Conservation (phyloP, 92 coral and sea anemone genomes). For the Epizoanthus scotinus region DNA sequence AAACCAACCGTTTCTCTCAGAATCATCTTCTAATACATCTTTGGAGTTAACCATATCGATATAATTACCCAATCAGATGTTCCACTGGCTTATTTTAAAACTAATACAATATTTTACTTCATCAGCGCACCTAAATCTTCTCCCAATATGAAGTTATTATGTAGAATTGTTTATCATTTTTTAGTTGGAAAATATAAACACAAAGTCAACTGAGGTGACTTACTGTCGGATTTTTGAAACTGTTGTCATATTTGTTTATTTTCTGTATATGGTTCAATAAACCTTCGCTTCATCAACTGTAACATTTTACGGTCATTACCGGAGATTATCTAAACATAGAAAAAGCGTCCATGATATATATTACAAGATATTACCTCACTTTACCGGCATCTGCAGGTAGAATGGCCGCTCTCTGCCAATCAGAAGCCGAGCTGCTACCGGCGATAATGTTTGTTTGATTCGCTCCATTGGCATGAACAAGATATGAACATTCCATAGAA, state of each 20-base stretch:
- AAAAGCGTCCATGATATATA: slow-evolving; percentile 40
- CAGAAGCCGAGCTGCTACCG: neutral
- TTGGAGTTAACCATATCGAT: too few relatives aligned
- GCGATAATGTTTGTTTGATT: slow-evolving; percentile 45
- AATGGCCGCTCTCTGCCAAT: slow-evolving; percentile 36
- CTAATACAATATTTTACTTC: too few relatives aligned
- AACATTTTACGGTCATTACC: slow-evolving; percentile 33
- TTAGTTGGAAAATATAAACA: too few relatives aligned
- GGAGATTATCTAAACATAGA: slow-evolving; percentile 42
- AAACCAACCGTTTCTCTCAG: too few relatives aligned
- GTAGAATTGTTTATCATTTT: too few relatives aligned
- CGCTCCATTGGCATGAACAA: slow-evolving; percentile 44
- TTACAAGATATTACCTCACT: slow-evolving; percentile 84
- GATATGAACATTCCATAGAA: slow-evolving; percentile 46
- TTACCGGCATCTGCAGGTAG: slow-evolving; percentile 80
- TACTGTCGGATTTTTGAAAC: neutral
- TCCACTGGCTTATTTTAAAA: too few relatives aligned
- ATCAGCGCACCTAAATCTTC: too few relatives aligned
- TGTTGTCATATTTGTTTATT: neutral
- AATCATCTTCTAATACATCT: too few relatives aligned
- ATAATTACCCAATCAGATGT: too few relatives aligned
- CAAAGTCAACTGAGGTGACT: neutral
- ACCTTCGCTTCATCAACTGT: slow-evolving; percentile 5
- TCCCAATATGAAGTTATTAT: too few relatives aligned
- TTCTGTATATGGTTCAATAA: slow-evolving; percentile 9